Percentiles rank a stretch among this genome's conserved stretches.
Conservation (phyloP, 2,797 vertebrate species). For the Premnoplex brunnescens region DNA sequence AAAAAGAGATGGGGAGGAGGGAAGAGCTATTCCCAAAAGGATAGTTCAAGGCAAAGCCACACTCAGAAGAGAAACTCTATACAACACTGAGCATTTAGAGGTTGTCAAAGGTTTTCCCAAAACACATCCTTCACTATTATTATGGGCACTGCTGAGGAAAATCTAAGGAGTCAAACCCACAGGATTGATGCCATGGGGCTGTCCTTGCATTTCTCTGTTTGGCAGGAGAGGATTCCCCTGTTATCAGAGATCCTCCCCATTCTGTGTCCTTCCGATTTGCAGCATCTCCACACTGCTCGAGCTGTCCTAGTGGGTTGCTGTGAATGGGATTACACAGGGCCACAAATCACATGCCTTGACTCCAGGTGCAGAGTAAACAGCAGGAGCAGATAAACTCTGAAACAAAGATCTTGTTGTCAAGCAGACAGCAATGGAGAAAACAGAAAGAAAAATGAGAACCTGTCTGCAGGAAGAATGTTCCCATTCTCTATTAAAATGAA, state of each 20-base stretch:
- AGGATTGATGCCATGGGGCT: not conserved
- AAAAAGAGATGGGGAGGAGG: not conserved
- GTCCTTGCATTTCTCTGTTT: not conserved
- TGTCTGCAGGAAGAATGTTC: not conserved
- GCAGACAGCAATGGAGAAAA: not conserved
- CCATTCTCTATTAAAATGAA: not conserved
- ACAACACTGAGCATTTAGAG: not conserved
- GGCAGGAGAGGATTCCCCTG: not conserved
- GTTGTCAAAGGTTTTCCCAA: not conserved
- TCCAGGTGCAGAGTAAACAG: slow-evolving; percentile 7
- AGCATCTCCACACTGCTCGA: not conserved
- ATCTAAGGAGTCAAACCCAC: not conserved
- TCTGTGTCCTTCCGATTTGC: not conserved
- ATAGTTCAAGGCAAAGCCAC: not conserved
- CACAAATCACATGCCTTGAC: not conserved
- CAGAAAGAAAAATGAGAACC: not conserved
- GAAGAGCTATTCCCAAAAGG: not conserved
- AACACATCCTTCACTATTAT: not conserved
- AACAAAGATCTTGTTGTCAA: not conserved
- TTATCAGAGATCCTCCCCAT: not conserved
- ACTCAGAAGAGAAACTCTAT: not conserved
- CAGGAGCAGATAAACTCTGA: not conserved
- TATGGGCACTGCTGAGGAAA: not conserved
- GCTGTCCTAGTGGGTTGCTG: not conserved
- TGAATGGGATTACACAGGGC: not conserved